phyloP scores from a whole-genome alignment of 2,797 vertebrate genomes.

The Poecilia velifera region DNA sequence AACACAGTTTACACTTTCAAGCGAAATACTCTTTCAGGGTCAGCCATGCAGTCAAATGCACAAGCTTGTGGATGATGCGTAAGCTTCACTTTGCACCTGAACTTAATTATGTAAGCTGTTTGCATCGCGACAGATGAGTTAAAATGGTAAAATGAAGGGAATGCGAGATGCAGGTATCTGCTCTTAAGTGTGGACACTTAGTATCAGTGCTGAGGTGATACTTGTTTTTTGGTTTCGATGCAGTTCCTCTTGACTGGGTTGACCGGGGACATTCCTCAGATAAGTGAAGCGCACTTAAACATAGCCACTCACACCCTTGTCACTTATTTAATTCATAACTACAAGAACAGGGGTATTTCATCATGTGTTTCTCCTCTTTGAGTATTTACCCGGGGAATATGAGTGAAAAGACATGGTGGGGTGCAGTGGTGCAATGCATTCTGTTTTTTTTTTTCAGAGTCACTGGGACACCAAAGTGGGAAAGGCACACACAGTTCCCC shows the following conservation, averaged over 20 bases:
- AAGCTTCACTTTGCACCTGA: slow-evolving; percentile 54
- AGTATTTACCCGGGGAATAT: slow-evolving; percentile 59
- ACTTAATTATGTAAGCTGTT: slow-evolving; percentile 14
- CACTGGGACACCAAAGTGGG: slow-evolving; percentile 27
- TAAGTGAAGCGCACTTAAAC: slow-evolving; percentile 66
- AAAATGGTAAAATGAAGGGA: slow-evolving; percentile 49
- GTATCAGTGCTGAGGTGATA: slow-evolving; percentile 72
- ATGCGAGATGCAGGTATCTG: slow-evolving; percentile 53
- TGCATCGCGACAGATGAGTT: slow-evolving; percentile 57
- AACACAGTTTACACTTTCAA: slow-evolving; percentile 52
- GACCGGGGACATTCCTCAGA: slow-evolving; percentile 82
- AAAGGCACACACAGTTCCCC: slow-evolving; percentile 36
- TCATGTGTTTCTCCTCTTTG: slow-evolving; percentile 63
- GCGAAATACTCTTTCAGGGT: slow-evolving; percentile 29
- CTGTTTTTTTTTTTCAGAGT: slow-evolving; percentile 46
- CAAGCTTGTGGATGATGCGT: slow-evolving; percentile 11
- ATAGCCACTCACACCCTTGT: slow-evolving; percentile 64
- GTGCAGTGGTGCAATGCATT: slow-evolving; percentile 13
- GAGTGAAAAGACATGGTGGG: slow-evolving; percentile 27
- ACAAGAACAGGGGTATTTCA: slow-evolving; percentile 48
- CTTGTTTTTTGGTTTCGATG: slow-evolving; percentile 78
- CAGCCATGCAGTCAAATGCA: slow-evolving; percentile 23
- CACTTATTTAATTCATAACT: slow-evolving; percentile 62
- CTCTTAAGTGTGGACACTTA: slow-evolving; percentile 41
- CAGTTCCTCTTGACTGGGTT: slow-evolving; percentile 71